Conservation (phyloP, 2,113 vertebrate species). For the Emydura subglobosa region DNA sequence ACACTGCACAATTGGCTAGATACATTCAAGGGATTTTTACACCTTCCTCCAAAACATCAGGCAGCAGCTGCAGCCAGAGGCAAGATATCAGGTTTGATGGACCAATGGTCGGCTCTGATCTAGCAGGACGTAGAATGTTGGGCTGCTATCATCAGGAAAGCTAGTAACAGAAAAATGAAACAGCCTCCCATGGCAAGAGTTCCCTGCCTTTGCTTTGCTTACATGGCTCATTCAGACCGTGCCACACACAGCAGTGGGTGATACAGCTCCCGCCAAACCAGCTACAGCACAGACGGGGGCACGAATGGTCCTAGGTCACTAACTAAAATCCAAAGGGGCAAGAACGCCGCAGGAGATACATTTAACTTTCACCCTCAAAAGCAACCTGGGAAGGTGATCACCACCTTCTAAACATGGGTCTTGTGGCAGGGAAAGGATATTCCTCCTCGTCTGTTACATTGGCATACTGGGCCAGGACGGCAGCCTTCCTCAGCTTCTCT, state of each 20-base stretch:
- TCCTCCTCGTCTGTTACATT: constrained; percentile 93
- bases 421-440: constrained; percentile 91
- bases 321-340: neutral
- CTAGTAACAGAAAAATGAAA: neutral
- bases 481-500: constrained; percentile 91
- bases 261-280: neutral
- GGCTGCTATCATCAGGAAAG: neutral
- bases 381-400: neutral
- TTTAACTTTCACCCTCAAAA: neutral
- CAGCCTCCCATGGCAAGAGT: neutral
- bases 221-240: neutral
- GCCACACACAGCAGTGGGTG: neutral
- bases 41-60: fast-evolving
- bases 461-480: constrained; percentile 94
- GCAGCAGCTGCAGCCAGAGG: fast-evolving
- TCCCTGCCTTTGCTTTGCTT: neutral
- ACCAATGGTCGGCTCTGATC: neutral
- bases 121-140: neutral
- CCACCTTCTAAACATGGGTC: neutral
- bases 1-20: neutral
- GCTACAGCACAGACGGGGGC: neutral
- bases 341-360: neutral
- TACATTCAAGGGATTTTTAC: fast-evolving
- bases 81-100: neutral
- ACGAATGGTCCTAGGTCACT: neutral